Evolutionary conservation across 1,140 invertebrate species (phyloP), one percentile per base, ranked within the genome.

Genomic region (Mercenaria mercenaria): DNA sequence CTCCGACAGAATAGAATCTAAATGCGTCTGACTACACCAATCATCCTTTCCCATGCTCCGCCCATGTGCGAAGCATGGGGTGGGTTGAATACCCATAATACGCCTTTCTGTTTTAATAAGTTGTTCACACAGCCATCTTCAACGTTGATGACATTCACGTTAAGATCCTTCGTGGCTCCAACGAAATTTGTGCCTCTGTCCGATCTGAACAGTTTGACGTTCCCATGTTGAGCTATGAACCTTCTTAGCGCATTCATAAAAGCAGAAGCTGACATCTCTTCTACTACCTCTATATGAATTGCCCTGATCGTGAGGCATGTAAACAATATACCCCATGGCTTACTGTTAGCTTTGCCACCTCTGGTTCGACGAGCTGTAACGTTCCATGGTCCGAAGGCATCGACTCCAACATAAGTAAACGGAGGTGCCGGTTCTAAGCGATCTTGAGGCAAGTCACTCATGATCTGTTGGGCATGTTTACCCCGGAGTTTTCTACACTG

Each of bases 41-140:
- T 90, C 72, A 90, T 83, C 20, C 92, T 29, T 50, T 93, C 92
- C 92, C 91, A 93, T 20, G 77, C 59, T 6, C 90, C 88, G 13
- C 81, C 81, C 84, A 89, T 88, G 64, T 91, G 91, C 1, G 88
- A 82, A 32, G 41, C 26, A 79, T 90, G 76, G 90, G 64, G 91
- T 34, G 84, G 34, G 52, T 90, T 92, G 81, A 91, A 92, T n/a
- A 29, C 8, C 81, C 81, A 83, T 6, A 43, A 23, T 32, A 15
- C 18, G 8, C 79, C 56, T 2, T 18, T 43, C 6, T 64, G 41
- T 52, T 32, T 10, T 18, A 67, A 23, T 10, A 41, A 32, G 3
- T 47, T 18, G 1, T 83, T 15, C 34, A 69, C 2, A 15, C 1
- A 4, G 2, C 18, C 3, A 43, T 69, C 64, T 18, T 69, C 81